These are phyloP conservation scores for Cyclopterus lumpus DNA, from an alignment of 2,797 vertebrate species.

Conservation along the genomic window DNA sequence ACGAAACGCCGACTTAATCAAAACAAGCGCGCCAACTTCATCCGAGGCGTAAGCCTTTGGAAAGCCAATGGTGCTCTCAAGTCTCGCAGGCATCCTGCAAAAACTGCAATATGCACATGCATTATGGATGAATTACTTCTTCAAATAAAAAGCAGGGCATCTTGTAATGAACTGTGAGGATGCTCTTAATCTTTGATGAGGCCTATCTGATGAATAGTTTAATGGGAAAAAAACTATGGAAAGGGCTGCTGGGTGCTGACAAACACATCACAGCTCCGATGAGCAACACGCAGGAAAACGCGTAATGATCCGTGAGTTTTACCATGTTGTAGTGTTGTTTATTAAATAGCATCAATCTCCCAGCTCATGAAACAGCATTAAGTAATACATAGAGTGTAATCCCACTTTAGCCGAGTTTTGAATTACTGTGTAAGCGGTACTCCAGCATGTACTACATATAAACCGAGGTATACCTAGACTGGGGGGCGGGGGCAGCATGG, in stretches of 20 bases:
- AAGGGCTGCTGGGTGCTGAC: conserved; percentile 65
- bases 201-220: conserved; percentile 77
- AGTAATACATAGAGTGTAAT: conserved; percentile 24
- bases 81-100: conserved; percentile 65
- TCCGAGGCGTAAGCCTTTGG: conserved; percentile 32
- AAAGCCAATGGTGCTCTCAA: conserved; percentile 39
- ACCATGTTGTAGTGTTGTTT: conserved; percentile 42
- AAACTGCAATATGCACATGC: conserved; percentile 73
- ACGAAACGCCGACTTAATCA: conserved; percentile 64
- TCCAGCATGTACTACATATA: conserved; percentile 30
- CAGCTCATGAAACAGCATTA: conserved; percentile 34
- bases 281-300: conserved; percentile 37
- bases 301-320: conserved; percentile 36
- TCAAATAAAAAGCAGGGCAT: conserved; percentile 80
- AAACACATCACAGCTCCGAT: conserved; percentile 51
- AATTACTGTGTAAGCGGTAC: conserved; percentile 22
- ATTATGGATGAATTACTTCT: conserved; percentile 84
- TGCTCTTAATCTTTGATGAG: conserved; percentile 83
- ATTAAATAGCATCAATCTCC: conserved; percentile 53
- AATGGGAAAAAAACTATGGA: conserved; percentile 66
- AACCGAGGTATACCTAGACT: conserved; percentile 25
- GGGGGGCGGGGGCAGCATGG: not conserved
- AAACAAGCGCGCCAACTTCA: conserved; percentile 66
- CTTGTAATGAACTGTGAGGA: conserved; percentile 78
- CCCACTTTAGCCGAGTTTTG: conserved; percentile 32